These are phyloP conservation scores for Eretmochelys imbricata DNA, from an alignment of 2,113 vertebrate genomes.

Conservation along the genomic window DNA sequence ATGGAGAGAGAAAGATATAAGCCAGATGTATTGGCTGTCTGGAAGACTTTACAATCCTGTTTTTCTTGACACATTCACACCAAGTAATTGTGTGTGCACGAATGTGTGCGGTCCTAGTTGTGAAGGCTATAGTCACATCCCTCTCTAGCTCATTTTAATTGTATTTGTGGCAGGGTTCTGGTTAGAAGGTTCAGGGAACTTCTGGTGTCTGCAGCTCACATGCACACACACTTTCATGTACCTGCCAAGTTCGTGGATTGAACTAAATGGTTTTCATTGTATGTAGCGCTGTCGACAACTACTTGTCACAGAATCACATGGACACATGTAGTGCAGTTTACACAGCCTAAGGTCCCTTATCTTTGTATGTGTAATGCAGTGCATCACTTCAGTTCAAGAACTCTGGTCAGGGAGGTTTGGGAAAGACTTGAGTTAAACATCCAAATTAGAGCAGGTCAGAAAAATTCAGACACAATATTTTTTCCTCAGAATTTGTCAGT, in stretches of 20 bases:
- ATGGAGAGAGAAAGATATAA: slow-evolving; percentile 47
- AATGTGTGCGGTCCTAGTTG: slow-evolving; percentile 11
- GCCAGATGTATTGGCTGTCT: slow-evolving; percentile 51
- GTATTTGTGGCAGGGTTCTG: neutral
- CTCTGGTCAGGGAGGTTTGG: neutral
- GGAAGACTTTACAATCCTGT: neutral
- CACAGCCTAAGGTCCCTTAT: neutral
- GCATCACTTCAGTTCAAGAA: neutral
- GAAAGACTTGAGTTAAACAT: neutral
- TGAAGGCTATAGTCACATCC: slow-evolving; percentile 22
- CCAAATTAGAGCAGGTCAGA: neutral
- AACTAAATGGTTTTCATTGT: neutral
- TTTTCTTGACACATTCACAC: slow-evolving; percentile 59
- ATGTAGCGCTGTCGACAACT: neutral
- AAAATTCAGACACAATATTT: neutral
- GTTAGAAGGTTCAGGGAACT: neutral
- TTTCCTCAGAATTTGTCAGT: slow-evolving; percentile 4
- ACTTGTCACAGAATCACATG: neutral
- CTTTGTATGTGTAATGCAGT: neutral
- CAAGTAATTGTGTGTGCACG: neutral
- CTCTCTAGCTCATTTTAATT: neutral
- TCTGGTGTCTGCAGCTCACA: neutral
- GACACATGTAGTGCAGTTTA: neutral
- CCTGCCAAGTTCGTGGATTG: neutral
- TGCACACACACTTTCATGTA: neutral